Base-by-base conservation (phyloP, 35 echinoderm and acorn worm genomes). In the Antedon bifida region DNA sequence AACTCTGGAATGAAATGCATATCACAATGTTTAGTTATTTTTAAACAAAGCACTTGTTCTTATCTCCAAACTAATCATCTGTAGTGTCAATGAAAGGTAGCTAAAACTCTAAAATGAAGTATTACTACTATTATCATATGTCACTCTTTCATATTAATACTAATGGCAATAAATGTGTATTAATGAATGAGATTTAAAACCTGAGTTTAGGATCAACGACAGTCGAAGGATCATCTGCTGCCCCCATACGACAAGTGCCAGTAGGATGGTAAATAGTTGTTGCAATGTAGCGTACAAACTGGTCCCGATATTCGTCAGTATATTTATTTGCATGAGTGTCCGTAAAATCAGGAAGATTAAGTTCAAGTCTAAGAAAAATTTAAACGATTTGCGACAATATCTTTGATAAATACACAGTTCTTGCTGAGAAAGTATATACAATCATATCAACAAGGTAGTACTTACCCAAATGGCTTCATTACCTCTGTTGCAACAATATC, bases 211-310 rank as follows among this genome's bases (percentile, higher is more conserved):
- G 39, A 34, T 51, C 80, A 10, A 82, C 36, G 10, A 82, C 80
- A 51, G 80, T 55, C 0, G 80, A 51, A 30, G 80, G 38, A 46
- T 82, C 80, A 9, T 82, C n/a, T 8, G 26, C 39, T 31, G 80
- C 36, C 31, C 80, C 80, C 80, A 82, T 82, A 4, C 55, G 42
- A 31, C 80, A 82, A 46, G 80, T 82, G 46, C 36, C 42, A 29
- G 26, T 13, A 51, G 80, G 80, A 34, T 82, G 80, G 30, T 82
- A 82, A 31, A 82, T 31, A 31, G 80, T 82, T 21, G 80, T 51
- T 30, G 80, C 42, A 3, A 82, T 31, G 33, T 82, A 55, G 10
- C 80, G 80, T 30, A 51, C 39, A 5, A 82, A 45, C 8, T 39
- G 39, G 30, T 82, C 38, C 26, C 42, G 55, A 31, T 82, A 51